Conservation (phyloP, 2,113 vertebrate species). For the human region GRCh38 chr20:42682501-42683000, state of each 20-base stretch:
- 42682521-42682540: neutral
- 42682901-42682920: slow-evolving; percentile 73
- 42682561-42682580: neutral
- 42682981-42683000: neutral
- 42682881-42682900: slow-evolving; percentile 67
- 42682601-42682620: neutral
- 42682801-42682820: slow-evolving; percentile 48
- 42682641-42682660: neutral
- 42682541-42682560: neutral
- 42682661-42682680: neutral
- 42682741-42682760: neutral
- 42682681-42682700: neutral
- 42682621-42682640: neutral
- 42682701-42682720: neutral
- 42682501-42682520: neutral
- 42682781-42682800: slow-evolving; percentile 53
- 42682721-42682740: no score
- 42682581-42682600: neutral
- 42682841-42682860: slow-evolving; percentile 71
- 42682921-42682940: slow-evolving; percentile 8
- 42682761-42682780: neutral
- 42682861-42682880: slow-evolving; percentile 71
- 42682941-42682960: neutral
- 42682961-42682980: slow-evolving; percentile 53
- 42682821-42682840: slow-evolving; percentile 66